Conservation (phyloP, 1,140 invertebrate species). For the Drosophila tani region DNA sequence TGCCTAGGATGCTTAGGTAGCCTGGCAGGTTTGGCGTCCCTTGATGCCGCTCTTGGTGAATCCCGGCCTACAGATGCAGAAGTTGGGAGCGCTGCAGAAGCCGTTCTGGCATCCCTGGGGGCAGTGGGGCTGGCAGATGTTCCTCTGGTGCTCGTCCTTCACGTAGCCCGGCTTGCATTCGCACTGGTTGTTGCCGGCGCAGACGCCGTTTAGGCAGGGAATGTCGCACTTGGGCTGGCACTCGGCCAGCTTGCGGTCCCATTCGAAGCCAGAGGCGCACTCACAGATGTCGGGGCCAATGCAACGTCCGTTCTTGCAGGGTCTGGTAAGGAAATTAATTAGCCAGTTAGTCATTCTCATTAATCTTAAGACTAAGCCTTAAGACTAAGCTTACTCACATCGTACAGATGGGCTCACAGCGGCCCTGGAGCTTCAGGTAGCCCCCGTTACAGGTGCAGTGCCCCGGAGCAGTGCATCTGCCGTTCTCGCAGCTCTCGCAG, state of each 20-base stretch:
- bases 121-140: constrained; percentile 86
- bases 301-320: constrained; percentile 87
- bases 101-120: constrained; percentile 88
- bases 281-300: constrained; percentile 86
- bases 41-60: constrained; percentile 89
- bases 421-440: constrained; percentile 83
- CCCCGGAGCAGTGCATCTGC: constrained; percentile 86
- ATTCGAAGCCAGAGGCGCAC: constrained; percentile 82
- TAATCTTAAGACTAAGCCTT: not conserved
- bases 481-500: constrained; percentile 85
- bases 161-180: constrained; percentile 86
- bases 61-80: constrained; percentile 87
- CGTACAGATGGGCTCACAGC: constrained; percentile 86
- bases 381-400: constrained; percentile 53
- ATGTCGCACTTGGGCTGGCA: constrained; percentile 85
- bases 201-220: constrained; percentile 86
- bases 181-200: constrained; percentile 86
- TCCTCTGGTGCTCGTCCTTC: constrained; percentile 83
- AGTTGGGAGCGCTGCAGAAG: constrained; percentile 87
- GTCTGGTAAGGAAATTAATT: constrained; percentile 38
- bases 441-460: constrained; percentile 86
- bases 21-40: constrained; percentile 88
- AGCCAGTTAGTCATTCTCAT: too few species aligned
- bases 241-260: constrained; percentile 69
- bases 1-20: constrained; percentile 27